These are phyloP conservation scores for Pygoscelis adeliae DNA, from an alignment of 2,113 vertebrate species.

Conservation along the genomic window DNA sequence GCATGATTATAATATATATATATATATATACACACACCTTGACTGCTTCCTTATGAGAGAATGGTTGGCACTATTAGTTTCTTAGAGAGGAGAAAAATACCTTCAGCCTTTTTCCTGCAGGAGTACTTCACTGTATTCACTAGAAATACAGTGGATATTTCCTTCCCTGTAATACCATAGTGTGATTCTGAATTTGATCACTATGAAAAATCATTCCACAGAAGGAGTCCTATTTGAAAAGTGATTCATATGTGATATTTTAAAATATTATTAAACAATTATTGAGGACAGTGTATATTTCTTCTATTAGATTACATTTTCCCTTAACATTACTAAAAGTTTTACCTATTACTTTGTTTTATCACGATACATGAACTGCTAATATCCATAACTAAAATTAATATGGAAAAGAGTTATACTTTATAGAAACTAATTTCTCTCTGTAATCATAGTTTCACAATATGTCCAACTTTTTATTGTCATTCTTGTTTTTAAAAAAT, in stretches of 20 bases:
- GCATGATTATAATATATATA: not conserved
- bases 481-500: not conserved
- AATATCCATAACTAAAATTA: not conserved
- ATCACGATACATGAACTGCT: not conserved
- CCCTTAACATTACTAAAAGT: not conserved
- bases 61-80: not conserved
- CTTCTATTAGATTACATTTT: not conserved
- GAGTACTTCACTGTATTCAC: not conserved
- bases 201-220: not conserved
- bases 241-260: not conserved
- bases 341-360: not conserved
- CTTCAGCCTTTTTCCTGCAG: not conserved
- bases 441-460: not conserved
- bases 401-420: not conserved
- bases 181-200: not conserved
- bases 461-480: not conserved
- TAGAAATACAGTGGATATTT: not conserved
- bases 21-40: not conserved
- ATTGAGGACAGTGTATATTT: not conserved
- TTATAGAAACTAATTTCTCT: not conserved
- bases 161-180: not conserved
- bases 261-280: not conserved
- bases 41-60: not conserved
- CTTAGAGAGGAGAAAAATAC: not conserved
- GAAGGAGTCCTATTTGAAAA: not conserved